Percentiles rank a stretch among this genome's conserved stretches.
phyloP scores from a whole-genome alignment of 1,140 invertebrate genomes.

The Bombus waltoni region DNA sequence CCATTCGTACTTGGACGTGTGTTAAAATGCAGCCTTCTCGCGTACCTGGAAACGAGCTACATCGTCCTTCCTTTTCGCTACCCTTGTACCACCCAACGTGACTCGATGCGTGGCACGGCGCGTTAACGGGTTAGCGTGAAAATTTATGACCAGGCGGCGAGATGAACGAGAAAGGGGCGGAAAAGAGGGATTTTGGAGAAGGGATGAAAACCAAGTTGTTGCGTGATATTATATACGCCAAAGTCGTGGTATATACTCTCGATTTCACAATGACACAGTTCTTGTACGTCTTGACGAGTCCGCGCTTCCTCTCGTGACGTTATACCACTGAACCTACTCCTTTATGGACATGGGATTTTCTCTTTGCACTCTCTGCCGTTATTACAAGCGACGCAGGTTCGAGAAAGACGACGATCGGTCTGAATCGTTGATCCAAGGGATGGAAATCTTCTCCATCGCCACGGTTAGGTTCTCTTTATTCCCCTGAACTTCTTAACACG shows the following conservation, averaged over 20 bases:
- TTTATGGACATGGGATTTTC: not conserved
- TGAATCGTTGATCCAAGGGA: not conserved
- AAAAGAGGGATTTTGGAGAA: not conserved
- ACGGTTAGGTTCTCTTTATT: not conserved
- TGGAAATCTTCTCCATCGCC: not conserved
- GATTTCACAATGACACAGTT: not conserved
- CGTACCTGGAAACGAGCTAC: conserved; percentile 29
- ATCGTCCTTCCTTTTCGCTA: not conserved
- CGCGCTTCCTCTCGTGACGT: not conserved
- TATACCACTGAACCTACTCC: not conserved
- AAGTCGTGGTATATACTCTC: not conserved
- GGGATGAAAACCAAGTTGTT: conserved; percentile 9
- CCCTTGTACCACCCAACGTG: not conserved
- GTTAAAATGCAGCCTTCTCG: conserved; percentile 26
- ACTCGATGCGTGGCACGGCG: not conserved
- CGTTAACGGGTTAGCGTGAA: conserved; percentile 35
- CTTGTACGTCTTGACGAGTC: not conserved
- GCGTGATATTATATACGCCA: not conserved
- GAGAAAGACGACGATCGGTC: not conserved
- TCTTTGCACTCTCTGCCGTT: too few species aligned
- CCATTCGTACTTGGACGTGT: conserved; percentile 29
- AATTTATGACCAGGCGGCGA: conserved; percentile 41
- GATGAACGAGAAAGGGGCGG: conserved; percentile 15
- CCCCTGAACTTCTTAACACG: not conserved
- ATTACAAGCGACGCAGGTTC: not conserved